phyloP scores from a whole-genome alignment of 2,797 vertebrate species.

The Anisognathus igniventris region DNA sequence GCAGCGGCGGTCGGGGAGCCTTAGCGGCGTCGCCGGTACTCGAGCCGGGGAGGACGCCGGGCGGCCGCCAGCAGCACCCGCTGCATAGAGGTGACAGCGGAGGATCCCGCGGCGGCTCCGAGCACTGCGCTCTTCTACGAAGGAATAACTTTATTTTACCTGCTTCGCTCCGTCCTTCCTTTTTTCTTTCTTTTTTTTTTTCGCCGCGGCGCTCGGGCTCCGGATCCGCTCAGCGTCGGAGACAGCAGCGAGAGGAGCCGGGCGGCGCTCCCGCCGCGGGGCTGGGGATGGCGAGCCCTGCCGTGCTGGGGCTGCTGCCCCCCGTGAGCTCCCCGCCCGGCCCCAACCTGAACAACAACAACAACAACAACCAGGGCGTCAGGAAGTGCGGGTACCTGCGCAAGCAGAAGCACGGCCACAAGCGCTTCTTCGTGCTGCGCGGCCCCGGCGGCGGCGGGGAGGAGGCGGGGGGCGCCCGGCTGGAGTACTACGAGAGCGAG shows the following conservation, averaged over 20 bases:
- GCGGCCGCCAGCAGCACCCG: not conserved
- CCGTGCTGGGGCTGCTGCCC: constrained; percentile 65
- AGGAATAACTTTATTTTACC: constrained; percentile 30
- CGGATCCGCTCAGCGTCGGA: not conserved
- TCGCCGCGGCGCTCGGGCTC: not conserved
- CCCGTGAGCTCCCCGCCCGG: constrained; percentile 24
- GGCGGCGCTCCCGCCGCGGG: constrained; percentile 6
- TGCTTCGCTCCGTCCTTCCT: not conserved
- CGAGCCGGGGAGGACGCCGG: not conserved
- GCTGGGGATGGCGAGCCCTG: constrained; percentile 88
- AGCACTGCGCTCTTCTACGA: not conserved
- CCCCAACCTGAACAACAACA: constrained; percentile 74
- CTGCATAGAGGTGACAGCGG: not conserved
- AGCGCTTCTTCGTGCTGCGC: constrained; percentile 91
- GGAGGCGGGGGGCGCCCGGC: constrained; percentile 78
- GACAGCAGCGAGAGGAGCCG: not conserved
- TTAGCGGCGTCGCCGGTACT: constrained; percentile 68
- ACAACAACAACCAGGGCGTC: constrained; percentile 77
- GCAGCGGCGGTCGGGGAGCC: not conserved
- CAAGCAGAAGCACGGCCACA: constrained; percentile 97
- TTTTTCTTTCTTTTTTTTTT: not conserved
- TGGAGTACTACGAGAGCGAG: constrained; percentile 98
- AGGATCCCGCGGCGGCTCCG: not conserved
- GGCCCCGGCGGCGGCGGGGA: constrained; percentile 76
- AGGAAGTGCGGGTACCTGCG: constrained; percentile 93